Percentiles rank a stretch among this genome's conserved stretches.
phyloP scores from a whole-genome alignment of 2,797 vertebrate species.

The Carapus acus region DNA sequence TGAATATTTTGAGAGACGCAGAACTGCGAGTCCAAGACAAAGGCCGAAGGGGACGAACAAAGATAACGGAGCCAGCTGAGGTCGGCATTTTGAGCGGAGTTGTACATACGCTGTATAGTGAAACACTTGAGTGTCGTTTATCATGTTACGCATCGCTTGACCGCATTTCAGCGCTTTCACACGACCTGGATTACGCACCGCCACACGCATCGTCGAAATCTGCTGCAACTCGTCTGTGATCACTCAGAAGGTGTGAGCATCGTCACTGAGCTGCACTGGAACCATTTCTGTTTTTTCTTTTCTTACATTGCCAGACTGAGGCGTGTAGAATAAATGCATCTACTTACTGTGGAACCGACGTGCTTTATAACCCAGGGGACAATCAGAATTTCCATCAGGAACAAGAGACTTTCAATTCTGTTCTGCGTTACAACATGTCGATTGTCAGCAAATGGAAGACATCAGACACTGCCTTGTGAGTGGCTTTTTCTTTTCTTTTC shows the following conservation, averaged over 20 bases:
- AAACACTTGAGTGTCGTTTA: slow-evolving; percentile 62
- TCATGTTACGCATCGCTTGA: slow-evolving; percentile 63
- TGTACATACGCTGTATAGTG: slow-evolving; percentile 75
- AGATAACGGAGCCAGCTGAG: slow-evolving; percentile 25
- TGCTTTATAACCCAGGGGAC: slow-evolving; percentile 71
- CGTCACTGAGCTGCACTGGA: slow-evolving; percentile 30
- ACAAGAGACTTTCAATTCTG: slow-evolving; percentile 42
- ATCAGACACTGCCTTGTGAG: slow-evolving; percentile 43
- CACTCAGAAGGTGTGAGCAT: slow-evolving; percentile 49
- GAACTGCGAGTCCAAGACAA: slow-evolving; percentile 27
- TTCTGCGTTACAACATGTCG: slow-evolving; percentile 48
- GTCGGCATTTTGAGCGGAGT: slow-evolving; percentile 59
- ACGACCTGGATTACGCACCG: slow-evolving; percentile 62
- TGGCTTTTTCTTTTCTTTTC: too few species aligned
- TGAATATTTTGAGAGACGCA: slow-evolving; percentile 45
- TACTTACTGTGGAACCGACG: slow-evolving; percentile 60
- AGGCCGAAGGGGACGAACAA: slow-evolving; percentile 41
- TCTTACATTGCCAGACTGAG: slow-evolving; percentile 33
- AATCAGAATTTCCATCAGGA: slow-evolving; percentile 65
- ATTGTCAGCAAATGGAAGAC: slow-evolving; percentile 43
- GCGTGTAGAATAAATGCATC: slow-evolving; percentile 17
- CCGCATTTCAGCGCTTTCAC: slow-evolving; percentile 60
- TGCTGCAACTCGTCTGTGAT: slow-evolving; percentile 46
- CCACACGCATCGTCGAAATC: slow-evolving; percentile 45
- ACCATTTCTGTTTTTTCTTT: too few species aligned